phyloP scores from a whole-genome alignment of 2,113 vertebrate species.

The Tragulus kanchil region DNA sequence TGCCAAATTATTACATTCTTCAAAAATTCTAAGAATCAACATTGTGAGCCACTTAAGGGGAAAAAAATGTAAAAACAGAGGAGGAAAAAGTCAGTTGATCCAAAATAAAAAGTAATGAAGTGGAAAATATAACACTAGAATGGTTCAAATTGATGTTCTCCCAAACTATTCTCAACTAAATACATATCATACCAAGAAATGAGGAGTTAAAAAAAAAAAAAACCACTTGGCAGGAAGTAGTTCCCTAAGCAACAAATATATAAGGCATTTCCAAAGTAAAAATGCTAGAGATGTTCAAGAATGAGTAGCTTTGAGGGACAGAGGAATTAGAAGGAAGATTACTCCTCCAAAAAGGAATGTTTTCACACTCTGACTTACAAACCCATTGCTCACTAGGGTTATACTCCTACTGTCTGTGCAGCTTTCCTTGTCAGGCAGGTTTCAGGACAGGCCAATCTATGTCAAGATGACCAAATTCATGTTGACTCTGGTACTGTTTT shows the following conservation, averaged over 20 bases:
- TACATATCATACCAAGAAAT: conserved; percentile 23
- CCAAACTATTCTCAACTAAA: conserved; percentile 27
- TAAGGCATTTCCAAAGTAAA: neutral
- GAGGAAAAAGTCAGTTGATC: neutral
- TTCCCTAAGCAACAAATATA: conserved; percentile 38
- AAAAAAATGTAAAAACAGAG: neutral
- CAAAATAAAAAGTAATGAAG: conserved; percentile 69
- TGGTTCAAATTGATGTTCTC: conserved; percentile 41
- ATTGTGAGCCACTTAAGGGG: conserved; percentile 2
- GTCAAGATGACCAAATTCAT: neutral
- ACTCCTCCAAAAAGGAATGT: neutral
- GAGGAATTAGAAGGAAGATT: neutral
- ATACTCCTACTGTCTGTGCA: neutral
- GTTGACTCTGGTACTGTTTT: neutral
- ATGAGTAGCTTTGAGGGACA: neutral
- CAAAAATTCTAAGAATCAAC: conserved; percentile 68
- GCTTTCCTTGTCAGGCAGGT: neutral
- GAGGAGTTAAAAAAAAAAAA: conserved; percentile 28
- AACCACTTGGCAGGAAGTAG: conserved; percentile 37
- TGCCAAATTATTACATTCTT: conserved; percentile 63
- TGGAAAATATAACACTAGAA: conserved; percentile 22
- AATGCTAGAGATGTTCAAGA: neutral
- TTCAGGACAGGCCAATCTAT: neutral
- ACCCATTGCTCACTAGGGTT: neutral
- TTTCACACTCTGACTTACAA: neutral